A percentile compares a stretch with the other conserved stretches of the same genome.
phyloP scores from a whole-genome alignment of 92 coral and sea anemone species.

The Micromussa lordhowensis region DNA sequence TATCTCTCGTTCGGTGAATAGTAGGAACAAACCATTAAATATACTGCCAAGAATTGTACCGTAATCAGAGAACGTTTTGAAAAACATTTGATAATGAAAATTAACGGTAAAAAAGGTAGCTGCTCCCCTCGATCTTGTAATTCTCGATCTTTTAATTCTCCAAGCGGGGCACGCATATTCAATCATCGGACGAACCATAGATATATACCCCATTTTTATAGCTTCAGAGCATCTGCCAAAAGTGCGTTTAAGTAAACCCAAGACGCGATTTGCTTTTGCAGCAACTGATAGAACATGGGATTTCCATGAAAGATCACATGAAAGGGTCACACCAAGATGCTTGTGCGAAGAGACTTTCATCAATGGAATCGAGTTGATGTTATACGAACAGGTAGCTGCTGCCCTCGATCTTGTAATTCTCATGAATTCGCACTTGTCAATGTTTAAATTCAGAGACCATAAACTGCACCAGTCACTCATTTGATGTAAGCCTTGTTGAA shows the following conservation, averaged over 20 bases:
- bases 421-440: too few relatives aligned
- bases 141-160: too few relatives aligned
- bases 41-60: too few relatives aligned
- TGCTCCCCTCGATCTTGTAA: too few relatives aligned
- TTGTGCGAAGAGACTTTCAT: slow-evolving; percentile 50
- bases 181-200: slow-evolving; percentile 44
- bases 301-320: slow-evolving; percentile 52
- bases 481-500: not conserved
- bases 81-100: too few relatives aligned
- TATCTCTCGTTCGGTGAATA: too few relatives aligned
- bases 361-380: slow-evolving; percentile 26
- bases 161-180: slow-evolving; percentile 58
- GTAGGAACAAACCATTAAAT: too few relatives aligned
- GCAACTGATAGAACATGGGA: slow-evolving; percentile 42
- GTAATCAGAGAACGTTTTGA: too few relatives aligned
- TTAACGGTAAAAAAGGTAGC: too few relatives aligned
- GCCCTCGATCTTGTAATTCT: slow-evolving; percentile 37
- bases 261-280: slow-evolving; percentile 51
- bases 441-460: too few relatives aligned
- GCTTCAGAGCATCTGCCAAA: slow-evolving; percentile 37
- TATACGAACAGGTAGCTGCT: slow-evolving; percentile 4
- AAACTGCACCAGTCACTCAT: slow-evolving; percentile 13
- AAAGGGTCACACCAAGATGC: slow-evolving; percentile 55
- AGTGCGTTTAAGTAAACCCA: slow-evolving; percentile 35
- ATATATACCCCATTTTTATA: slow-evolving; percentile 13